These are phyloP conservation scores for Ctenodactylus gundi DNA, from an alignment of 2,113 vertebrate species.

Conservation along the genomic window DNA sequence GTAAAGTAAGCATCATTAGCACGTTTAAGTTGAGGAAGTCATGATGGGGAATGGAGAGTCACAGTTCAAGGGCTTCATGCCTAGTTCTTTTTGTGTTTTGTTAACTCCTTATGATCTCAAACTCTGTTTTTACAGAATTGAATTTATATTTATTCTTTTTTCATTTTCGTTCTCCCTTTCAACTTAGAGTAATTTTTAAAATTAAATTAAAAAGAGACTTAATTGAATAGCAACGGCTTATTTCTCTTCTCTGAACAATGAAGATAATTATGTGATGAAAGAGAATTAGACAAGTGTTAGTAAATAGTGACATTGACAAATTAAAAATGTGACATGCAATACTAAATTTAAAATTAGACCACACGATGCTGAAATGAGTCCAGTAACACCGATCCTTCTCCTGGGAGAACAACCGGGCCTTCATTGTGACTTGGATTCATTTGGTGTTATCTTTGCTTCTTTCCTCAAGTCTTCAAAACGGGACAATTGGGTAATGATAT, in stretches of 20 bases:
- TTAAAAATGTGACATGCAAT: not conserved
- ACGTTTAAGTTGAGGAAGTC: not conserved
- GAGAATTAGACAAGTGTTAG: not conserved
- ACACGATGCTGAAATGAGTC: not conserved
- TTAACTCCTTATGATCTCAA: not conserved
- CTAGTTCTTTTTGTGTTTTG: not conserved
- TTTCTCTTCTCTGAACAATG: not conserved
- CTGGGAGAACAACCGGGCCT: not conserved
- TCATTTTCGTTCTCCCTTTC: not conserved
- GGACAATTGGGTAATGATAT: constrained; percentile 29
- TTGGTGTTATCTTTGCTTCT: constrained; percentile 36
- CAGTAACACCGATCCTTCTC: not conserved
- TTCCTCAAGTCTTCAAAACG: constrained; percentile 21
- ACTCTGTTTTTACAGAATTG: not conserved
- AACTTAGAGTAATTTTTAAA: not conserved
- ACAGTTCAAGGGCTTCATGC: not conserved
- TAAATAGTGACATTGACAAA: constrained; percentile 46
- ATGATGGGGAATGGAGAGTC: not conserved
- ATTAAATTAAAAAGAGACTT: not conserved
- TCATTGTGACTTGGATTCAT: constrained; percentile 17
- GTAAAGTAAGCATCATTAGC: not conserved
- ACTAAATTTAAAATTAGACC: constrained; percentile 1
- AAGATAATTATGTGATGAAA: not conserved
- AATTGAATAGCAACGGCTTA: constrained; percentile 9
- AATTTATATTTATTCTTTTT: not conserved